These are phyloP conservation scores for Gonioctena quinquepunctata DNA, from an alignment of 1,140 invertebrate genomes.

Conservation along the genomic window DNA sequence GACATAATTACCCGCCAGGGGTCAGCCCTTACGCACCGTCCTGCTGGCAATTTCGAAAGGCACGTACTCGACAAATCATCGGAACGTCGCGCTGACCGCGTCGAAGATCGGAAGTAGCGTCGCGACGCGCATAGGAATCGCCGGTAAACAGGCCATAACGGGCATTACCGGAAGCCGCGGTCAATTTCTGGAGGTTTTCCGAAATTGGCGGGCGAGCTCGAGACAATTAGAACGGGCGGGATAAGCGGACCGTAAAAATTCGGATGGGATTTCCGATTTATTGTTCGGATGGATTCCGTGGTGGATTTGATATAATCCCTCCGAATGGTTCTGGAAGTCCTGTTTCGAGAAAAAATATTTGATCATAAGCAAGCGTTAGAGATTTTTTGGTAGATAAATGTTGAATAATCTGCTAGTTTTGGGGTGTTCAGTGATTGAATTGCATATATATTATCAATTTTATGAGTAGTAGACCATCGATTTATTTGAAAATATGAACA, in stretches of 20 bases:
- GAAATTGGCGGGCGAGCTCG: constrained; percentile 19
- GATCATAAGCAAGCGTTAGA: no score
- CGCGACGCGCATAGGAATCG: constrained; percentile 52
- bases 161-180: constrained; percentile 39
- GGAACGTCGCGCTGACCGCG: constrained; percentile 41
- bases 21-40: constrained; percentile 14
- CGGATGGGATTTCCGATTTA: constrained; percentile 20
- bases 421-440: no score
- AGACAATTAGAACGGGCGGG: constrained; percentile 24
- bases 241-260: constrained; percentile 27
- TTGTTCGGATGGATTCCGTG: no score
- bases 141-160: constrained; percentile 50
- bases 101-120: constrained; percentile 41
- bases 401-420: no score
- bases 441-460: no score
- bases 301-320: no score
- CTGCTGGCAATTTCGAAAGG: constrained; percentile 30
- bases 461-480: no score
- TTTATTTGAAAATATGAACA: no score
- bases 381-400: no score
- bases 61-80: constrained; percentile 53
- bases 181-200: constrained; percentile 48
- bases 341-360: no score
- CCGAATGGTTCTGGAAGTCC: no score
- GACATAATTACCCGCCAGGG: constrained; percentile 42